Evolutionary conservation across 2,113 vertebrate genomes (phyloP), one percentile per base, ranked within the genome.

Genomic region (Apistogramma diplotaenia): DNA sequence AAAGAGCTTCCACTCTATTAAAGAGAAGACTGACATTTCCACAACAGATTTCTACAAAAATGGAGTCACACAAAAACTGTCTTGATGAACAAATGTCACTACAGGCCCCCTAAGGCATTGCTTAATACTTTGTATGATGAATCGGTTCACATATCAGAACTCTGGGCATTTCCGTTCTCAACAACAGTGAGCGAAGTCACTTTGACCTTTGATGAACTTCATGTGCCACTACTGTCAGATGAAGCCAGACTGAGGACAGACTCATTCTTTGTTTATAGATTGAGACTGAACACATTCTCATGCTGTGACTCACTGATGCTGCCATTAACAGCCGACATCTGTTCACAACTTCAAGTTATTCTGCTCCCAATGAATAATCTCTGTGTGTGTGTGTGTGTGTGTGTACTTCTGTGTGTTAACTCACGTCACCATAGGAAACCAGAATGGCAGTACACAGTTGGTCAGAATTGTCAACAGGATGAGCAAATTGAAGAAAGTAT

Each of bases 361-460:
- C 25, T 57, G 56, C 25, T 29, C 25, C 40, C 0, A 25, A 29
- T 57, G 27, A 31, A 31, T 5, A 16, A 58, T 13, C 40, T 18
- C 1, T 9, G 59, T 35, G 35, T 43, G 37, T 67, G 19, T 62
- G 31, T 62, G 33, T 62, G 12, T 19, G 51, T 74, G 51, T n/a
- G 23, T 70, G 11, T 72, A 70, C 5, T 3, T 75, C 5, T 70
- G 71, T 76, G 55, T 67, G 43, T 49, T 60, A 8, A 97, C 97
- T 98, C 96, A 99, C 97, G 97, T 96, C 88, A 96, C 95, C 1
- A 95, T 93, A 37, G 96, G 95, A 80, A 94, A 94, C 79, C 92
- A 95, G 91, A 96, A 90, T 43, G 95, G 96, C 97, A 98, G 98
- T 83, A 98, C 94, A 90, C 97, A 98, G 95, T 98, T 98, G 90